phyloP scores from a whole-genome alignment of 2,797 vertebrate genomes.

The Rhadinocentrus ornatus region DNA sequence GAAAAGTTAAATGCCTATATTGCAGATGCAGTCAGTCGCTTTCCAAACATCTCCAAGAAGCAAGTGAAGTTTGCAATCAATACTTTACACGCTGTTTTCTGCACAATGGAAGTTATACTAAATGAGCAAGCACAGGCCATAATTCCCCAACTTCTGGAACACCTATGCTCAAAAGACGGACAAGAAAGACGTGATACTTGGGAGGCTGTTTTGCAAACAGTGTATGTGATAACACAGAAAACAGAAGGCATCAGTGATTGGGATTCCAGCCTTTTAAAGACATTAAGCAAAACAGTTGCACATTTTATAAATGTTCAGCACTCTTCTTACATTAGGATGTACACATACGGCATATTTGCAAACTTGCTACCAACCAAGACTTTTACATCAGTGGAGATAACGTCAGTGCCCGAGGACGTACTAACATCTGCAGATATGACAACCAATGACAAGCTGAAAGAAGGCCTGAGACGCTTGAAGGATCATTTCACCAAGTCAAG shows the following conservation, averaged over 20 bases:
- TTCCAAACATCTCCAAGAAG: constrained; percentile 22
- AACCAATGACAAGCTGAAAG: constrained; percentile 60
- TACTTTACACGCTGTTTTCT: constrained; percentile 43
- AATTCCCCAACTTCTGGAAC: constrained; percentile 39
- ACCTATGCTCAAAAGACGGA: background rate
- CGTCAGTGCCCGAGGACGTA: constrained; percentile 57
- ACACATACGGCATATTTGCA: constrained; percentile 51
- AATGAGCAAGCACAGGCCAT: constrained; percentile 31
- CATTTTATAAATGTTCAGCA: background rate
- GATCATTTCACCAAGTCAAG: constrained; percentile 9
- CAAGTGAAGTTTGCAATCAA: fast-evolving
- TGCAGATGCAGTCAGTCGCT: constrained; percentile 21
- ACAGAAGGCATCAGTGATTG: constrained; percentile 29
- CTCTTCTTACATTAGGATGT: background rate
- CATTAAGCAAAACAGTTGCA: constrained; percentile 24
- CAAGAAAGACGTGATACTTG: fast-evolving
- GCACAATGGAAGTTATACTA: constrained; percentile 52
- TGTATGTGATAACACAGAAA: constrained; percentile 67
- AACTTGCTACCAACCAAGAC: constrained; percentile 32
- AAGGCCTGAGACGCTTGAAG: constrained; percentile 44
- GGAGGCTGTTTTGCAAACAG: background rate
- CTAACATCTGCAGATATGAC: constrained; percentile 42
- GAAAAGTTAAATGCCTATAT: constrained; percentile 48
- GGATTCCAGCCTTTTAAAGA: constrained; percentile 3
- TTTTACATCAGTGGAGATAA: constrained; percentile 44